A percentile compares a stretch with the other conserved stretches of the same genome.
These are phyloP conservation scores for Pitangus sulphuratus DNA, from an alignment of 2,797 vertebrate genomes.

Conservation along the genomic window DNA sequence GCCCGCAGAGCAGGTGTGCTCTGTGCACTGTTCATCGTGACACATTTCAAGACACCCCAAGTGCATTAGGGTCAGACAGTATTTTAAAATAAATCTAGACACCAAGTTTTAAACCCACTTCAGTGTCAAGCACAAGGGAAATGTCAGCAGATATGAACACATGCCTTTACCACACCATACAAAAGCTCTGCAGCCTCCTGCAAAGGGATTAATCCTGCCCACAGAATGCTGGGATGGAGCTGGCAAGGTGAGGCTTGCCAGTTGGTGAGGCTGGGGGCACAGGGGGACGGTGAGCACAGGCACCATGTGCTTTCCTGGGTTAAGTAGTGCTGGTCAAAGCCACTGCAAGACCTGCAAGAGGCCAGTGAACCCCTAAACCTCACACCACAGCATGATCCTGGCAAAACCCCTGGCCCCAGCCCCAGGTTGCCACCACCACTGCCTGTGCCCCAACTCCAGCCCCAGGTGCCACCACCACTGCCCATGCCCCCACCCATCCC, in stretches of 20 bases:
- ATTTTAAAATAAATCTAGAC: background rate
- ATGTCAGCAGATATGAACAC: background rate
- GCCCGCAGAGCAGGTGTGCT: background rate
- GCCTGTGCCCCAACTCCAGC: background rate
- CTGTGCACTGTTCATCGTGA: fast-evolving
- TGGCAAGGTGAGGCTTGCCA: fast-evolving
- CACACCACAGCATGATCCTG: fast-evolving
- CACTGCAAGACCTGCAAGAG: fast-evolving
- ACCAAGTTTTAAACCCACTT: background rate
- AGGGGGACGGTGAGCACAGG: background rate
- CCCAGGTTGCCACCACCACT: background rate
- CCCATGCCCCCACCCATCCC: background rate
- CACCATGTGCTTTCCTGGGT: fast-evolving
- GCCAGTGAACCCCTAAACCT: background rate
- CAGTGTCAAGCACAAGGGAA: background rate
- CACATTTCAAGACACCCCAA: background rate
- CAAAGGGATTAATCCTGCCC: background rate
- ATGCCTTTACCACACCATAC: fast-evolving
- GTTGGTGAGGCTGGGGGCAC: background rate
- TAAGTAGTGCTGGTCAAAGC: background rate
- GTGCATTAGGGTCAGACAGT: background rate
- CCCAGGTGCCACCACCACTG: background rate
- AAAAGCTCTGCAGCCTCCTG: background rate
- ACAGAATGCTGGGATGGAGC: background rate
- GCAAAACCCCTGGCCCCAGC: background rate